Evolutionary conservation across 2,113 vertebrate species (phyloP).

Genomic region (Oncorhynchus keta): DNA sequence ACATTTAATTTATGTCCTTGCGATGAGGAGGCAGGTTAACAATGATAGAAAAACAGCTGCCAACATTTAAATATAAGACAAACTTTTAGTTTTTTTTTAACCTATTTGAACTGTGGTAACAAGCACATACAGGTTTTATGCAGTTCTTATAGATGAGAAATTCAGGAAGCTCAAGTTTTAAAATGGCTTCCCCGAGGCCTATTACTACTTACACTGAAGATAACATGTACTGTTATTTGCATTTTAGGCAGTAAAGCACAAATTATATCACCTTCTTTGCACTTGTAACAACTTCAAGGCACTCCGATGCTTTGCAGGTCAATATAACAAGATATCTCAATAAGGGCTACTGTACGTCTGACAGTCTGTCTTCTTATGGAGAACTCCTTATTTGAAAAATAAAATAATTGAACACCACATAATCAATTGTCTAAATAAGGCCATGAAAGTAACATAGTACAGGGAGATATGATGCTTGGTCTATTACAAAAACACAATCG

Average conservation of each 20-base stretch:
- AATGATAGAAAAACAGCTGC: slow-evolving; percentile 31
- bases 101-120: background rate
- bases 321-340: background rate
- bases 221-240: background rate
- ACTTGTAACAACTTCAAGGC: background rate
- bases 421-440: background rate
- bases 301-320: background rate
- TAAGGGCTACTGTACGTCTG: background rate
- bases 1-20: slow-evolving; percentile 13
- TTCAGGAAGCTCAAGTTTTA: too few species aligned
- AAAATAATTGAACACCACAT: background rate
- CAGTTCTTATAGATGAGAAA: background rate
- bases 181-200: too few species aligned
- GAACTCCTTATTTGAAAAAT: background rate
- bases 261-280: background rate
- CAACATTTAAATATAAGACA: slow-evolving; percentile 11
- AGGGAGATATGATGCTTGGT: background rate
- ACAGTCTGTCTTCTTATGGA: background rate
- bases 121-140: background rate
- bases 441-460: background rate
- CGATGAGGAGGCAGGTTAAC: slow-evolving; percentile 27
- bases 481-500: background rate
- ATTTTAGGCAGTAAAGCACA: background rate
- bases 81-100: background rate
- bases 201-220: too few species aligned